A percentile compares a stretch with the other conserved stretches of the same genome.
phyloP scores from a whole-genome alignment of 2,113 vertebrate genomes.

The Panurus biarmicus region DNA sequence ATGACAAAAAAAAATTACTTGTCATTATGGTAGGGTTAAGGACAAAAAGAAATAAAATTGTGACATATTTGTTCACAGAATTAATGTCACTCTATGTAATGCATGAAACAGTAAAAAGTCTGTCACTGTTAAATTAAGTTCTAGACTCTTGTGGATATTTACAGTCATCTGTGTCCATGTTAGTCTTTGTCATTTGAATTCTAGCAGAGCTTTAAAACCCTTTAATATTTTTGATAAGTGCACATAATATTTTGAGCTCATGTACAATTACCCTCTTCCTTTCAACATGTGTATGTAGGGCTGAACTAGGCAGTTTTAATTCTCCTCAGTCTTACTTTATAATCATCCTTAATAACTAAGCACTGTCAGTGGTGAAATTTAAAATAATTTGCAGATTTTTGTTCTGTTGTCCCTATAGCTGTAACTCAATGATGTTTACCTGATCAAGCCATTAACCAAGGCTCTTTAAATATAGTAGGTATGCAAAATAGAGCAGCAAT shows the following conservation, averaged over 20 bases:
- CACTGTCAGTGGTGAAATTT: not conserved
- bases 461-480: not conserved
- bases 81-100: not conserved
- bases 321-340: not conserved
- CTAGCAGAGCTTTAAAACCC: not conserved
- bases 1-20: not conserved
- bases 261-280: not conserved
- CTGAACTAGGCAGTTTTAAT: not conserved
- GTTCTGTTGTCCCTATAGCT: not conserved
- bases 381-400: not conserved
- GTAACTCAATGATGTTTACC: not conserved
- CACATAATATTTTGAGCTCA: not conserved
- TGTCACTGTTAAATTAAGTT: not conserved
- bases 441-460: not conserved
- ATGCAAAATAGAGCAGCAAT: not conserved
- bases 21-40: not conserved
- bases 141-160: not conserved
- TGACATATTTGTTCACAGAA: not conserved
- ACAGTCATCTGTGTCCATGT: not conserved
- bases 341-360: not conserved
- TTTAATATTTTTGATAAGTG: not conserved
- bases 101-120: not conserved
- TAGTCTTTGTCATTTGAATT: not conserved
- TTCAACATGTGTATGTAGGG: not conserved
- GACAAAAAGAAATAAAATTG: not conserved